Evolutionary conservation across 1,140 invertebrate species (phyloP), one percentile per base, ranked within the genome.

Genomic region (Trissolcus basalis): DNA sequence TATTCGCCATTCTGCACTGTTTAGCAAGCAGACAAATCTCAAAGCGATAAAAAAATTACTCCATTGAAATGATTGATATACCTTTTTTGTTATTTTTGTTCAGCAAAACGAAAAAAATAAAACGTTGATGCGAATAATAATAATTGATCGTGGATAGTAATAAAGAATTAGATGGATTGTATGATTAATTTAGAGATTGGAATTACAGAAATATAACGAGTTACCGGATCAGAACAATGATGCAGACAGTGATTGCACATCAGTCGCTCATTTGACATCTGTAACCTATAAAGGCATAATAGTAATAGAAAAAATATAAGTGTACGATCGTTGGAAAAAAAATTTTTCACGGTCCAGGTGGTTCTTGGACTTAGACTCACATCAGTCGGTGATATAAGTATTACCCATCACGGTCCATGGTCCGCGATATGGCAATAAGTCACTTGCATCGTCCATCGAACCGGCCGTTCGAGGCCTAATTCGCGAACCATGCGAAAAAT

Each of bases 341-440:
- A 27, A 27, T 27, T 27, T 27, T 27, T 82, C 80, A 84, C 71
- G 82, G 81, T 84, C 81, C 80, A 84, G 78, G 79, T 82, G 79
- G 67, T 78, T 36, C 59, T 65, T 35, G 33, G 45, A 50, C 44
- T 53, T 61, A 64, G 65, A 71, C 65, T 77, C 36, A 60, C 47
- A 27, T 60, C 49, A 49, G 15, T 53, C 49, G 55, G 27, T 53
- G 60, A 78, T 78, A 68, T 74, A 74, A 77, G 68, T 79, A 70
- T 59, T 58, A 63, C 60, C 64, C 65, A 73, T 69, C 77, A 70
- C 72, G 73, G 78, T 77, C 78, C 74, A 77, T 56, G 53, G 58
- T 70, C 60, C 51, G 45, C 51, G 67, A 64, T 63, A 72, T 56
- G 60, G 49, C 71, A 55, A 65, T 55, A 59, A 69, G 68, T 61